These are phyloP conservation scores for Clostera curtula DNA, from an alignment of 2,888 invertebrate species.

Conservation along the genomic window DNA sequence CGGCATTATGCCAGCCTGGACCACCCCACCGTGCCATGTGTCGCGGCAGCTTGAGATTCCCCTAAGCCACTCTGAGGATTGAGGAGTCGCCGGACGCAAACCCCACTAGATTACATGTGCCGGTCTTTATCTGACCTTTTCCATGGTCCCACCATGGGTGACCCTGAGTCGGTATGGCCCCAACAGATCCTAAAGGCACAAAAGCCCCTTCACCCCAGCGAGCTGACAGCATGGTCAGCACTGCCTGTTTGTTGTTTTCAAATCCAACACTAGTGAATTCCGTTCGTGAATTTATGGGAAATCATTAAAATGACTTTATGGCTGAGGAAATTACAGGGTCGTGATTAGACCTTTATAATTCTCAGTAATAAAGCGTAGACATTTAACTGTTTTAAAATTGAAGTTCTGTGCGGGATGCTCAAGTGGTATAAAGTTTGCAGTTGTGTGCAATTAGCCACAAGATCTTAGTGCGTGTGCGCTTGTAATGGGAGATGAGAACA, in stretches of 20 bases:
- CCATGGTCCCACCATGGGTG: too few species aligned
- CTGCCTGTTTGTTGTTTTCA: too few species aligned
- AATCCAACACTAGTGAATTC: slow-evolving; percentile 9
- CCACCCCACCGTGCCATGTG: too few species aligned
- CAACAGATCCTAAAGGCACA: too few species aligned
- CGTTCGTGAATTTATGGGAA: slow-evolving; percentile 22
- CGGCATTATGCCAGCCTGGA: too few species aligned
- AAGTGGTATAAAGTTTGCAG: slow-evolving; percentile 19
- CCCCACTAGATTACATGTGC: too few species aligned
- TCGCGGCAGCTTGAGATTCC: too few species aligned
- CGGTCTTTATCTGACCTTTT: too few species aligned
- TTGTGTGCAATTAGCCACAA: slow-evolving; percentile 14
- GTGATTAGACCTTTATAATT: slow-evolving; percentile 26
- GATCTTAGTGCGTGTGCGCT: slow-evolving; percentile 5
- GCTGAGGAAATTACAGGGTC: slow-evolving; percentile 23
- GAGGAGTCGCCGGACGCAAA: too few species aligned
- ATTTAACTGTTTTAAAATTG: slow-evolving; percentile 22
- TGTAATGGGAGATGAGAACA: slow-evolving; percentile 4
- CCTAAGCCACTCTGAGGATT: too few species aligned
- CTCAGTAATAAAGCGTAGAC: slow-evolving; percentile 18
- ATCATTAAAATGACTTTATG: slow-evolving; percentile 30
- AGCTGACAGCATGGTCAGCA: too few species aligned
- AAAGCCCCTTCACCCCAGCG: background rate
- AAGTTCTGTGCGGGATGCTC: slow-evolving; percentile 13
- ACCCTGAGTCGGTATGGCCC: too few species aligned